Conservation (phyloP, 1,140 invertebrate species). For the Reticulitermes speratus region DNA sequence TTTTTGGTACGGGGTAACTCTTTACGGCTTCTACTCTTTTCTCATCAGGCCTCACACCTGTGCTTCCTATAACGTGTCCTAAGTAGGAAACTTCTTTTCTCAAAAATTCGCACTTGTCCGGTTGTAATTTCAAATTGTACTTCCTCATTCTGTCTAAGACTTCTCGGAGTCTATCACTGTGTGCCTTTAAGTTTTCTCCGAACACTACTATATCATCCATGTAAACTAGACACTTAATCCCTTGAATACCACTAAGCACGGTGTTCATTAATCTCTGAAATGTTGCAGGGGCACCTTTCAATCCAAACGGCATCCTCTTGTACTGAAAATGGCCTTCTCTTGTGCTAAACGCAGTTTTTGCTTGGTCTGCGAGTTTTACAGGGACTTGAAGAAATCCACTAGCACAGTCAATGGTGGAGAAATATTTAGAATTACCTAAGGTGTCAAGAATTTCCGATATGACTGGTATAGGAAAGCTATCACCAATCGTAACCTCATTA, state of each 20-base stretch:
- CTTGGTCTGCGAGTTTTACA: conserved; percentile 42
- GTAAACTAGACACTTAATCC: conserved; percentile 44
- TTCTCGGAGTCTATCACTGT: conserved; percentile 39
- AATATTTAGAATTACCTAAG: conserved; percentile 45
- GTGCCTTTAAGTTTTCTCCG: conserved; percentile 42
- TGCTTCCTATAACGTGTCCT: conserved; percentile 46
- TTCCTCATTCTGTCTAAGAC: conserved; percentile 45
- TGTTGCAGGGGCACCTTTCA: conserved; percentile 40
- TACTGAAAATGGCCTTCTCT: conserved; percentile 46
- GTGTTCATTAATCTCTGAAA: conserved; percentile 44
- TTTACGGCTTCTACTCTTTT: conserved; percentile 45
- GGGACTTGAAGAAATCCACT: conserved; percentile 54
- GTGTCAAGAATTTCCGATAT: conserved; percentile 51
- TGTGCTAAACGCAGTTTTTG: conserved; percentile 51
- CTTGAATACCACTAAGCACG: conserved; percentile 42
- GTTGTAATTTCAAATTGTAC: conserved; percentile 48
- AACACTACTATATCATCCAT: conserved; percentile 50
- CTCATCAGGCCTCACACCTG: conserved; percentile 48
- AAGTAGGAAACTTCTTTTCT: conserved; percentile 47
- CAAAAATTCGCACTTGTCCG: conserved; percentile 52
- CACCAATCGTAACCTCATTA: conserved; percentile 41
- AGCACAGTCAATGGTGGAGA: conserved; percentile 48
- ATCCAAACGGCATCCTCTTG: conserved; percentile 41
- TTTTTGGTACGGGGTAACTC: conserved; percentile 47
- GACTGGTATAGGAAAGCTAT: conserved; percentile 54